A percentile compares a stretch with the other conserved stretches of the same genome.
Evolutionary conservation across 1,140 invertebrate species (phyloP).

Genomic region (Andricus grossulariae): DNA sequence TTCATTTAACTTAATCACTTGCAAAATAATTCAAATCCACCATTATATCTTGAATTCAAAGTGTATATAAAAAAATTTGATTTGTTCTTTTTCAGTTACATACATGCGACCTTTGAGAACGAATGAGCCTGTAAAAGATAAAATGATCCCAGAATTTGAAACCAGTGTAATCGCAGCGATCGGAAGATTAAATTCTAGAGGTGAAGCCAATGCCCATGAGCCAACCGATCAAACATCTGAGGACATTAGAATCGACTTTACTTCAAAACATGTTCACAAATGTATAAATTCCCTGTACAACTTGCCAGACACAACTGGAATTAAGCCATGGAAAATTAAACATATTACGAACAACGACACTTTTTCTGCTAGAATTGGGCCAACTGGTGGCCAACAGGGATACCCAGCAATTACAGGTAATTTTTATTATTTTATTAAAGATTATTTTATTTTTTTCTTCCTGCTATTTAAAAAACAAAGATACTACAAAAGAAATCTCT

Average conservation of each 20-base stretch:
- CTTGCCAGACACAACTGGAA: slow-evolving; percentile 61
- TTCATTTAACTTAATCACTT: background rate
- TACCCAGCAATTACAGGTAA: slow-evolving; percentile 87
- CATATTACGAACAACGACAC: slow-evolving; percentile 71
- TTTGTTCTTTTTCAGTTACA: slow-evolving; percentile 75
- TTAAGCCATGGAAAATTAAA: slow-evolving; percentile 79
- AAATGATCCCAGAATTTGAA: slow-evolving; percentile 82
- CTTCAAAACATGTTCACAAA: slow-evolving; percentile 74
- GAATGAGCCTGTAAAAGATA: slow-evolving; percentile 83
- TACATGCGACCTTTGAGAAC: slow-evolving; percentile 86
- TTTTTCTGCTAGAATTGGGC: slow-evolving; percentile 88
- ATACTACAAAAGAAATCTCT: background rate
- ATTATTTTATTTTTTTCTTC: background rate
- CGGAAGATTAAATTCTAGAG: slow-evolving; percentile 85
- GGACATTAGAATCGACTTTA: slow-evolving; percentile 87
- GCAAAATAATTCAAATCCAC: background rate
- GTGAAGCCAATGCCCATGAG: slow-evolving; percentile 89
- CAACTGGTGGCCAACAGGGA: slow-evolving; percentile 87
- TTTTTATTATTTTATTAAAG: slow-evolving; percentile 35
- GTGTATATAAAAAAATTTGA: background rate
- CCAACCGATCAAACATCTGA: slow-evolving; percentile 82
- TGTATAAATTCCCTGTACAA: slow-evolving; percentile 74
- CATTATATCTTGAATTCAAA: background rate
- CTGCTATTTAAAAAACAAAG: no score
- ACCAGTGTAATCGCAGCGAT: slow-evolving; percentile 92